Percentiles rank a stretch among this genome's conserved stretches.
phyloP scores from a whole-genome alignment of 2,113 vertebrate species.

The Ptyas mucosa region DNA sequence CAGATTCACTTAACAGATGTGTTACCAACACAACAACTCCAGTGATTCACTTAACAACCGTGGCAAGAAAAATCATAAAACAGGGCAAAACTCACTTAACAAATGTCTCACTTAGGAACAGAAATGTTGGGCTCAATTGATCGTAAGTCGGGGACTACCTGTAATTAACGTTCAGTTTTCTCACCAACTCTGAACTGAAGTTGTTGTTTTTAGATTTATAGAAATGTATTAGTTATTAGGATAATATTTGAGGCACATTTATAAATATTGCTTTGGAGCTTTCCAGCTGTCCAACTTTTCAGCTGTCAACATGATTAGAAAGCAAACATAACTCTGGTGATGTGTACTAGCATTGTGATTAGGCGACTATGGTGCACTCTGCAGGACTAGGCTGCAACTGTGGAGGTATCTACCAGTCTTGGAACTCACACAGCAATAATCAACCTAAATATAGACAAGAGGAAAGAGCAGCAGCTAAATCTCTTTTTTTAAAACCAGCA shows the following conservation, averaged over 20 bases:
- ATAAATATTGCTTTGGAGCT: neutral
- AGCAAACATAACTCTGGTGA: neutral
- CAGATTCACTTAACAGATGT: no score
- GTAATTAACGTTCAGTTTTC: neutral
- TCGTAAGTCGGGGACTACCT: neutral
- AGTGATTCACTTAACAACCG: neutral
- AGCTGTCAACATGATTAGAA: neutral
- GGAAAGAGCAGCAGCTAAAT: neutral
- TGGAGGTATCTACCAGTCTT: neutral
- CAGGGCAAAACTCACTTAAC: neutral
- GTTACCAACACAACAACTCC: neutral
- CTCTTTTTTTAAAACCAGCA: neutral
- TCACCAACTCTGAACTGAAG: neutral
- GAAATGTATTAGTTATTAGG: neutral
- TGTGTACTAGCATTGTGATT: neutral
- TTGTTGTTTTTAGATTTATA: conserved; percentile 5
- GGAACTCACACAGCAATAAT: neutral
- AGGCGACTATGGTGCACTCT: neutral
- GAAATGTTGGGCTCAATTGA: neutral
- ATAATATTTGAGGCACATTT: neutral
- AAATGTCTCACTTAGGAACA: neutral
- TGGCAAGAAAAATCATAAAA: neutral
- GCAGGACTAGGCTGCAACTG: neutral
- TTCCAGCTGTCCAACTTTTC: neutral
- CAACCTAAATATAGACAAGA: neutral